phyloP scores from a whole-genome alignment of 2,113 vertebrate species.

The Prolemur simus region DNA sequence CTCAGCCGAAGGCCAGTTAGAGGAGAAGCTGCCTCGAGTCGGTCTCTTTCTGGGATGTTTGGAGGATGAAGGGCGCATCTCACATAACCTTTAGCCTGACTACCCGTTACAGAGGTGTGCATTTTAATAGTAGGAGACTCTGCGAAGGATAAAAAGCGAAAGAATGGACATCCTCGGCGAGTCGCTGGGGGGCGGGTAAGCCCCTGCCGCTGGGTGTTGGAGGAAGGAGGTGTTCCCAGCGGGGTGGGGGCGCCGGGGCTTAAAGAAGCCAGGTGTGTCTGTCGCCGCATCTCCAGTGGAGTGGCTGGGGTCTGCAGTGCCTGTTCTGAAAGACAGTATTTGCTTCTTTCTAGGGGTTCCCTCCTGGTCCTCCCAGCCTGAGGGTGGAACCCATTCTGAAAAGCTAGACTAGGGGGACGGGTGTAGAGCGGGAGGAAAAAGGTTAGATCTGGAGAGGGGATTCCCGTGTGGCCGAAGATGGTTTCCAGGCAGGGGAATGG shows the following conservation, averaged over 20 bases:
- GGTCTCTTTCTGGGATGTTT: neutral
- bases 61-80: neutral
- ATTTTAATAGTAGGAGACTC: neutral
- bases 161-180: neutral
- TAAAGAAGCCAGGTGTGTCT: no score
- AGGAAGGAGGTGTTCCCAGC: neutral
- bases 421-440: neutral
- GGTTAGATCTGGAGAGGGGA: neutral
- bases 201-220: fast-evolving
- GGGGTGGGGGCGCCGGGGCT: no score
- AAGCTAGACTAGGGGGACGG: neutral
- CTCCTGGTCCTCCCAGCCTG: neutral
- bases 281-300: fast-evolving
- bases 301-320: neutral
- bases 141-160: neutral
- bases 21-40: neutral
- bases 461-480: neutral
- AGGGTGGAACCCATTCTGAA: neutral
- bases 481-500: no score
- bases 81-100: neutral
- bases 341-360: neutral
- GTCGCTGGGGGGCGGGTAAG: fast-evolving
- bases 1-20: neutral
- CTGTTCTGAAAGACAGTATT: fast-evolving
- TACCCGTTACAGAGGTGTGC: neutral